phyloP scores from a whole-genome alignment of 2,888 invertebrate species.

The Drosophila pegasa region DNA sequence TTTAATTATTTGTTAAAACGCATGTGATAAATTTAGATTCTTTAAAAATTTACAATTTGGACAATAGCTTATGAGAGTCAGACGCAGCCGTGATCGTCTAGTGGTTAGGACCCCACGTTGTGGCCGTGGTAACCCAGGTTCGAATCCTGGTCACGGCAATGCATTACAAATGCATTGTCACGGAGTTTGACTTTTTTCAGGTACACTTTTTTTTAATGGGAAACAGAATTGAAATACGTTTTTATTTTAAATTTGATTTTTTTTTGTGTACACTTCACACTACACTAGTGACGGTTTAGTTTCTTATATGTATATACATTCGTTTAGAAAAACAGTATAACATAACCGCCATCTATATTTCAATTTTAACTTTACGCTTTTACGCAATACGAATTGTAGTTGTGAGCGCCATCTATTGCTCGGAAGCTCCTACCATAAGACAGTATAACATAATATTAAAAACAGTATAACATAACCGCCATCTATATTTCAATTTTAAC shows the following conservation, averaged over 20 bases:
- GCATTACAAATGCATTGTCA: constrained; percentile 74
- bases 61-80: background rate
- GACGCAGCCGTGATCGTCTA: constrained; percentile 84
- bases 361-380: background rate
- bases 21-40: constrained; percentile 74
- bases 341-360: background rate
- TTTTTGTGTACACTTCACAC: too few species aligned
- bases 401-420: too few species aligned
- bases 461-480: too few species aligned
- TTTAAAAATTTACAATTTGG: constrained; percentile 86
- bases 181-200: constrained; percentile 44
- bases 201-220: constrained; percentile 4
- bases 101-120: constrained; percentile 85
- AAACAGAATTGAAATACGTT: background rate
- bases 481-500: background rate
- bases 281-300: too few species aligned
- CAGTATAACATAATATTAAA: too few species aligned
- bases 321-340: too few species aligned
- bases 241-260: background rate
- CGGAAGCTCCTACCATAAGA: too few species aligned
- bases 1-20: background rate
- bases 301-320: too few species aligned
- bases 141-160: constrained; percentile 84
- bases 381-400: background rate
- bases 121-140: constrained; percentile 85